phyloP scores from a whole-genome alignment of 2,113 vertebrate genomes.

The Polyodon spathula region DNA sequence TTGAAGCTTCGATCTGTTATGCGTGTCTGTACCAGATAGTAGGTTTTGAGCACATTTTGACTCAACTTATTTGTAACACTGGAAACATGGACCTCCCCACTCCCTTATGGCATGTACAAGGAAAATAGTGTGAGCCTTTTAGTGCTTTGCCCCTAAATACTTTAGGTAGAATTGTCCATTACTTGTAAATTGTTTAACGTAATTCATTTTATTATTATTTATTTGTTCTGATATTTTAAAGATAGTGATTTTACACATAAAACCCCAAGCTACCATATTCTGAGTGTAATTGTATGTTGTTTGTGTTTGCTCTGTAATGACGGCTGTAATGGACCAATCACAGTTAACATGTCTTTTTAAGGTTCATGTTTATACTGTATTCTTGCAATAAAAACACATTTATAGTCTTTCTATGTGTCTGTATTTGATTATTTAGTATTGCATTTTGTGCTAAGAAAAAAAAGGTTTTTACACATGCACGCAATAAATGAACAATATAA shows the following conservation, averaged over 20 bases:
- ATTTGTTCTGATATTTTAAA: conserved; percentile 62
- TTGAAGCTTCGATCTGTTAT: no score
- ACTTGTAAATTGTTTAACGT: conserved; percentile 40
- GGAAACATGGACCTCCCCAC: no score
- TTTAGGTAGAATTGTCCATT: conserved; percentile 7
- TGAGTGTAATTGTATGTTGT: conserved; percentile 35
- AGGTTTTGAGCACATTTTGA: no score
- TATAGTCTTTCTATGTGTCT: conserved; percentile 37
- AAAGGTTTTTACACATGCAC: no score
- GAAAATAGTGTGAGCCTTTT: no score
- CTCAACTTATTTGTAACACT: no score
- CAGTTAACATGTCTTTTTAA: conserved; percentile 39
- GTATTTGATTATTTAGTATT: conserved; percentile 27
- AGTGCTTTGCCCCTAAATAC: no score
- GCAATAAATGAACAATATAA: no score
- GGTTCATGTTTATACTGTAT: conserved; percentile 53
- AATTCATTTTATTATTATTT: conserved; percentile 52
- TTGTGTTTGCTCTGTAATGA: conserved; percentile 9
- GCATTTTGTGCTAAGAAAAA: no score
- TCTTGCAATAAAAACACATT: conserved; percentile 70
- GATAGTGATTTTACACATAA: conserved; percentile 10
- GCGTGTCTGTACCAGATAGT: no score
- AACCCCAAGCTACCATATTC: conserved; percentile 17
- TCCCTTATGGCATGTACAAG: no score
- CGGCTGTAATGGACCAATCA: conserved; percentile 42